Evolutionary conservation across 2,113 vertebrate genomes (phyloP), one percentile per base, ranked within the genome.

Genomic region (Baryphthengus martii): DNA sequence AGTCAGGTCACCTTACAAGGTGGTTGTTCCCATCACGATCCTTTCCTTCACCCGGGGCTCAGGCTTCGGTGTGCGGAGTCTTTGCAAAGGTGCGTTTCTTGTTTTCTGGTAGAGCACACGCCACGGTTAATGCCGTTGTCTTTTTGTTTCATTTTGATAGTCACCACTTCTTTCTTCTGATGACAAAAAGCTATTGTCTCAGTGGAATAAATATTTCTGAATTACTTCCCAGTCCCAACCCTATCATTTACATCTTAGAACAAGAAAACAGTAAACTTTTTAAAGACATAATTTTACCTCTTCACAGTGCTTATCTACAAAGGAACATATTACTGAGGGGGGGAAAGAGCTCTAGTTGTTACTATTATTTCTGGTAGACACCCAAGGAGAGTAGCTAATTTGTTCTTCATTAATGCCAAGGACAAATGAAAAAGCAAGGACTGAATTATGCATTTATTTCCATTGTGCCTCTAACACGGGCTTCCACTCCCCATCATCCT

Each of bases 281-380:
- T 94, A 97, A 97, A 97, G 97, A 97, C 96, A 96, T 97, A 96
- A 97, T 98, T 98, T 98, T 98, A 98, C 98, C 98, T 98, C 97
- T 97, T 96, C 96, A 92, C 96, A 97, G 98, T 80, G 98, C 98
- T 98, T 98, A 98, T 98, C 98, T 98, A 98, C 98, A 98, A 98
- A 98, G 97, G 96, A 98, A 97, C 98, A 98, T 98, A 98, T 98
- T 98, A 98, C 97, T 83, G 97, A 90, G 87, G 73, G 73, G 72
- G 76, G 45, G 66, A 71, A 95, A 85, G 93, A 96, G 96, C 96
- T 97, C 50, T 53, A 95, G 94, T 98, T 97, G 97, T 96, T 97
- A 96, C 97, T 98, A 95, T 98, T 98, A 98, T 98, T 98, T 98
- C 98, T 97, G 95, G 97, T 98, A 95, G 97, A 97, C 97, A 98